A percentile compares a stretch with the other conserved stretches of the same genome.
Evolutionary conservation across 2,888 invertebrate species (phyloP).

Genomic region (Pterobdella sp.): DNA sequence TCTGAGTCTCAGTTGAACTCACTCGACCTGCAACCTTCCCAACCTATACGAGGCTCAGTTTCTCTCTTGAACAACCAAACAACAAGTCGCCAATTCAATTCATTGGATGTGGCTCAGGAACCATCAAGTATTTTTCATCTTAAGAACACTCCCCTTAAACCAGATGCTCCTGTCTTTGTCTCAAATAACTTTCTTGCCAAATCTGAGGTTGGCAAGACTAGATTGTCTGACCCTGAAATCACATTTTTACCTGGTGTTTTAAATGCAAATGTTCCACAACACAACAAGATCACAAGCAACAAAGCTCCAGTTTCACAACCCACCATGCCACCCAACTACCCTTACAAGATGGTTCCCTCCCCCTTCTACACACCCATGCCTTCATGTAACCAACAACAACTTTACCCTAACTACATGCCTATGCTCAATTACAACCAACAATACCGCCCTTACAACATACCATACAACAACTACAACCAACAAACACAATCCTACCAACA

Average conservation of each 20-base stretch:
- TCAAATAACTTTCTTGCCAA: slow-evolving; percentile 20
- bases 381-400: not conserved
- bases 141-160: slow-evolving; percentile 22
- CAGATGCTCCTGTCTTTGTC: slow-evolving; percentile 22
- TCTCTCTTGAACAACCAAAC: slow-evolving; percentile 1
- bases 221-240: slow-evolving; percentile 11
- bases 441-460: not conserved
- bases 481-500: slow-evolving; percentile 4
- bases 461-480: slow-evolving; percentile 6
- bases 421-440: slow-evolving; percentile 3
- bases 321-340: not conserved
- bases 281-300: slow-evolving; percentile 10
- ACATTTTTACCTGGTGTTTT: slow-evolving; percentile 22
- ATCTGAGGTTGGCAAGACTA: not conserved
- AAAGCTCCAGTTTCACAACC: not conserved
- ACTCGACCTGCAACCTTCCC: not conserved
- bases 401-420: not conserved
- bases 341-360: slow-evolving; percentile 14
- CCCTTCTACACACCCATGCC: slow-evolving; percentile 12
- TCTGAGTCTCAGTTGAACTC: slow-evolving; percentile 25
- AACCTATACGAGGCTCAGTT: not conserved
- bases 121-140: slow-evolving; percentile 4
- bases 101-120: slow-evolving; percentile 21
- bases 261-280: slow-evolving; percentile 22
- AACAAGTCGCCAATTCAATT: slow-evolving; percentile 19